Base-by-base conservation (phyloP, 2,797 vertebrate species). In the Chanos chanos region DNA sequence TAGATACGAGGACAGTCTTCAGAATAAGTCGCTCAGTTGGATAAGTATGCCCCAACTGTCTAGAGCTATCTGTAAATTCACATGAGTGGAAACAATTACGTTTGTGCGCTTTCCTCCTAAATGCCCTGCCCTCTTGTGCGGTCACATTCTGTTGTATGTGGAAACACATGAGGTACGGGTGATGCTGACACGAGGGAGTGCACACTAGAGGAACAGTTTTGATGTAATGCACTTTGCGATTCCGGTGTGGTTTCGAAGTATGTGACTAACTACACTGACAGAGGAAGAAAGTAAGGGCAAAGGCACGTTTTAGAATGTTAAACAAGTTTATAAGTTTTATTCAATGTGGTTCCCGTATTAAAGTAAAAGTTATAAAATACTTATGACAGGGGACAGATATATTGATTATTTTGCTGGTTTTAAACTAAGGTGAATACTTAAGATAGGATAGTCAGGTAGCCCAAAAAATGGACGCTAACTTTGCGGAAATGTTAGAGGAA, bases 221-320 rank as follows among this genome's bases (percentile, higher is more conserved):
- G 76, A 71, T 68, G 77, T 74, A 67, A 76, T 73, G 78, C 67
- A 54, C 79, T 77, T 73, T 68, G 66, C 79, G 79, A 86, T 85
- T 87, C 83, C 87, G 85, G 78, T 88, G 86, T 68, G 88, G 85
- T 87, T 88, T 88, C 74, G 78, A 79, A 85, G 82, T 74, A 82
- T 82, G 81, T 77, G 37, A 60, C 61, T 77, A 63, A 55, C 36
- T n/a, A n/a, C n/a, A n/a, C 78, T 79, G 70, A 58, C 49, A 70
- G 55, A 5, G 72, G 58, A 68, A 71, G 78, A 71, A 74, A 74
- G 51, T n/a, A 70, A 52, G 64, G 60, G 37, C 43, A 60, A 62
- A 73, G 68, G 75, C 80, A 71, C 66, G n/a, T n/a, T 47, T 64
- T 61, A 10, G 78, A 67, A 61, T 79, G 81, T 81, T 83, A 82